phyloP scores from a whole-genome alignment of 2,113 vertebrate genomes.

The Jacana jacana region DNA sequence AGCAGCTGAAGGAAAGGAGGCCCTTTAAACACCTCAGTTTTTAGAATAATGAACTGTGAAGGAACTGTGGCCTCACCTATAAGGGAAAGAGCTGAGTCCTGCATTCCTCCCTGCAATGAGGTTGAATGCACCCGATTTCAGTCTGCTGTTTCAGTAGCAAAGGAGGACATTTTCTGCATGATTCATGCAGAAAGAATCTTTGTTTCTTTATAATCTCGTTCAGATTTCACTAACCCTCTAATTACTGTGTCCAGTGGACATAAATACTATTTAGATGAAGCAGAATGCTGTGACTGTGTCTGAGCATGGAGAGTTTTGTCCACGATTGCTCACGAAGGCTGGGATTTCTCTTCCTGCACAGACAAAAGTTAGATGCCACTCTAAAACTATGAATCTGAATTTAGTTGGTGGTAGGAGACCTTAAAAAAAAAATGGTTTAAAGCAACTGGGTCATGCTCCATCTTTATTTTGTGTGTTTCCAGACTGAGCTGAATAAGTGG shows the following conservation, averaged over 20 bases:
- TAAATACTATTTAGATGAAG: neutral
- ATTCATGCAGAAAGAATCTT: neutral
- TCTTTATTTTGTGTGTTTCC: neutral
- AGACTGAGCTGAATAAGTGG: neutral
- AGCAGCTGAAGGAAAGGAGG: neutral
- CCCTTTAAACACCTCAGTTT: neutral
- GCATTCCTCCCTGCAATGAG: neutral
- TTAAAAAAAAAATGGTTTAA: neutral
- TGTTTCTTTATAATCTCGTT: neutral
- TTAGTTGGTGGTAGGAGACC: neutral
- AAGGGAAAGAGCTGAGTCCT: neutral
- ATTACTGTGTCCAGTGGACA: neutral
- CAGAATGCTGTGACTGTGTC: neutral
- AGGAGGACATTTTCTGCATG: neutral
- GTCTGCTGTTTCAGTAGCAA: neutral
- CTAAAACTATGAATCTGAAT: neutral
- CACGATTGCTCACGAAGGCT: neutral
- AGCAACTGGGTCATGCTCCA: neutral
- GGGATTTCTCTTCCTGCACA: neutral
- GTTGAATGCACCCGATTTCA: neutral
- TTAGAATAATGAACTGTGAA: neutral
- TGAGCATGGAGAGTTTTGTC: neutral
- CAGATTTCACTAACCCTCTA: neutral
- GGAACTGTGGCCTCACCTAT: neutral
- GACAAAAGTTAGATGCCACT: neutral